A percentile compares a stretch with the other conserved stretches of the same genome.
These are phyloP conservation scores for Nudaria mundana DNA, from an alignment of 2,888 invertebrate species.

Conservation along the genomic window DNA sequence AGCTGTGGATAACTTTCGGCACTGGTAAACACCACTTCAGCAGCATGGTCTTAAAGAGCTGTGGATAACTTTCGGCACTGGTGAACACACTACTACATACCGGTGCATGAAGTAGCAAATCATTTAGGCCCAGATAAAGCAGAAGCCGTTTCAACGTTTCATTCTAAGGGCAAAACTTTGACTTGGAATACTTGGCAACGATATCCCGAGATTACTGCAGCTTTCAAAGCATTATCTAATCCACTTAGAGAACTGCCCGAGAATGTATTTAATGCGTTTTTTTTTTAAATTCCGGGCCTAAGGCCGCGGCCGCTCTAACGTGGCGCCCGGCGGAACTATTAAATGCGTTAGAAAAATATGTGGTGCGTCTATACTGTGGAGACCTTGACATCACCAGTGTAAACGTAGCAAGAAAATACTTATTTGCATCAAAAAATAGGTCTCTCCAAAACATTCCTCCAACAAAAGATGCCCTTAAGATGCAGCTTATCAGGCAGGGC, in stretches of 20 bases:
- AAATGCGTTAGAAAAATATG: neutral
- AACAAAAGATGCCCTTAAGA: neutral
- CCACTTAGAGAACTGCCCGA: neutral
- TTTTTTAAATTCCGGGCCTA: too few relatives aligned
- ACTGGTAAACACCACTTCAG: constrained; percentile 2
- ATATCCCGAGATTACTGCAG: constrained; percentile 1
- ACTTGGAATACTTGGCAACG: constrained; percentile 11
- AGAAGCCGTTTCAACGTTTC: constrained; percentile 9
- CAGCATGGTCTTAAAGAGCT: constrained; percentile 10
- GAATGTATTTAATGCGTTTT: neutral
- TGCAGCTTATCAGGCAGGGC: constrained; percentile 4
- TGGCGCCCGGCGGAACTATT: neutral
- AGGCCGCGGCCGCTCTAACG: too few relatives aligned
- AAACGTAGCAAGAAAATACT: neutral
- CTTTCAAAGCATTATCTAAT: neutral
- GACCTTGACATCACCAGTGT: neutral
- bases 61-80: constrained; percentile 4
- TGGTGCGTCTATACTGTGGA: neutral
- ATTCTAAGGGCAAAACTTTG: constrained; percentile 9
- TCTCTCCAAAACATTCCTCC: neutral
- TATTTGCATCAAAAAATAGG: neutral
- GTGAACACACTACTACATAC: constrained; percentile 6
- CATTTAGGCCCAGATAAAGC: constrained; percentile 12
- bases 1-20: constrained; percentile 8
- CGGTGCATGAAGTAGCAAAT: constrained; percentile 10